phyloP scores from a whole-genome alignment of 2,888 invertebrate genomes.

The Melanostoma scalare region DNA sequence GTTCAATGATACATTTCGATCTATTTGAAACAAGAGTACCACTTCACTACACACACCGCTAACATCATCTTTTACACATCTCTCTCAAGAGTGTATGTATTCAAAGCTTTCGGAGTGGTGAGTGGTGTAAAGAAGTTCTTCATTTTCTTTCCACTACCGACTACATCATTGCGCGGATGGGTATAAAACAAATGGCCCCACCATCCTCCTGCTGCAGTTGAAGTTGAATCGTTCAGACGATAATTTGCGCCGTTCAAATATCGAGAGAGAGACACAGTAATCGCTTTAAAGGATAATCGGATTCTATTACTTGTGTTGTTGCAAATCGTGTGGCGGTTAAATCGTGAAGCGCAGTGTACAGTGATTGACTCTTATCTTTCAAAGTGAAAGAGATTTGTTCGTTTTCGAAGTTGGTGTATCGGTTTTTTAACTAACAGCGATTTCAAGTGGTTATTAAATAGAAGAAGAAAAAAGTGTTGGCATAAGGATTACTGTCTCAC shows the following conservation, averaged over 20 bases:
- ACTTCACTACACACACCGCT: conserved; percentile 14
- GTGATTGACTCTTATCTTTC: conserved; percentile 40
- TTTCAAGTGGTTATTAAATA: not conserved
- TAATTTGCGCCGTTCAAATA: conserved; percentile 44
- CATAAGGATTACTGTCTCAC: conserved; percentile 59
- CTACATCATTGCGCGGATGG: conserved; percentile 23
- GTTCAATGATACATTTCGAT: conserved; percentile 31
- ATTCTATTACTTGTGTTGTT: conserved; percentile 45
- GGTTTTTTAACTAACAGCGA: not conserved
- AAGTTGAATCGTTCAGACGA: conserved; percentile 64
- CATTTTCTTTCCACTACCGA: conserved; percentile 31
- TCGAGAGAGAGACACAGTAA: conserved; percentile 9
- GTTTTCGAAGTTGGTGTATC: conserved; percentile 18
- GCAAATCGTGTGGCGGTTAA: conserved; percentile 22
- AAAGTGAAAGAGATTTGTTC: conserved; percentile 34
- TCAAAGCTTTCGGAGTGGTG: conserved; percentile 4
- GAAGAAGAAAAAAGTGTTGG: conserved; percentile 19
- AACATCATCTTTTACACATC: conserved; percentile 26
- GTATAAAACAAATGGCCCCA: conserved; percentile 75
- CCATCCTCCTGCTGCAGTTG: conserved; percentile 74
- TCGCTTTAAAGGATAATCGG: conserved; percentile 64
- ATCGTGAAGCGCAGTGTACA: conserved; percentile 19
- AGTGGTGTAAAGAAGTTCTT: conserved; percentile 58
- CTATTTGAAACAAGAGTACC: conserved; percentile 49
- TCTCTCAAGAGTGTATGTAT: not conserved